phyloP scores from a whole-genome alignment of 2,888 invertebrate genomes.

The Tromatobia lineatoria region DNA sequence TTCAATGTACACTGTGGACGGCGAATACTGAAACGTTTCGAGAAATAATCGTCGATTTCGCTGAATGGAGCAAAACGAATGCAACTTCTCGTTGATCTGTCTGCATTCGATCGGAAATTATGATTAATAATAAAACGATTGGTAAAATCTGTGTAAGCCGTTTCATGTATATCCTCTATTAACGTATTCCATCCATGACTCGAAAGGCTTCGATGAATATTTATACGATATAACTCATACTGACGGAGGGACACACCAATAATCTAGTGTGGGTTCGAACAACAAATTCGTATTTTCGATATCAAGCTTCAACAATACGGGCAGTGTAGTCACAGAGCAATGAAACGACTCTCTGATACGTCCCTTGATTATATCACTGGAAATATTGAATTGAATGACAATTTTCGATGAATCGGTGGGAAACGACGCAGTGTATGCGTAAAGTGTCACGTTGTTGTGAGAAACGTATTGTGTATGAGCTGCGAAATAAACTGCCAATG shows the following conservation, averaged over 20 bases:
- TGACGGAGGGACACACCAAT: not conserved
- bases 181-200: constrained; percentile 42
- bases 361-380: not conserved
- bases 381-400: not conserved
- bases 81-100: constrained; percentile 8
- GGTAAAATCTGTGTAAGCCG: constrained; percentile 45
- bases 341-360: not conserved
- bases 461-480: not conserved
- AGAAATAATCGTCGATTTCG: constrained; percentile 52
- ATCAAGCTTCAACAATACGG: not conserved
- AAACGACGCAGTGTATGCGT: not conserved
- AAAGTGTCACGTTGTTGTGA: not conserved
- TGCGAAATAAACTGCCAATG: not conserved
- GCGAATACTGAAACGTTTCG: constrained; percentile 8
- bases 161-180: constrained; percentile 56
- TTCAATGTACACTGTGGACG: not conserved
- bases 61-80: constrained; percentile 37
- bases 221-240: constrained; percentile 52
- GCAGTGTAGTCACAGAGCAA: not conserved
- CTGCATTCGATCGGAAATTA: constrained; percentile 17
- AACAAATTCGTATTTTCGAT: not conserved
- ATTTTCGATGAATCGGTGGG: not conserved
- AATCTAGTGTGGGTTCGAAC: not conserved
- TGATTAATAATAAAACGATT: constrained; percentile 47
- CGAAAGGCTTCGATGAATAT: constrained; percentile 60